Percentiles rank a stretch among this genome's conserved stretches.
These are phyloP conservation scores for Axinella damicornis DNA, from an alignment of 37 sponge, comb jelly and placozoan genomes.

Conservation along the genomic window DNA sequence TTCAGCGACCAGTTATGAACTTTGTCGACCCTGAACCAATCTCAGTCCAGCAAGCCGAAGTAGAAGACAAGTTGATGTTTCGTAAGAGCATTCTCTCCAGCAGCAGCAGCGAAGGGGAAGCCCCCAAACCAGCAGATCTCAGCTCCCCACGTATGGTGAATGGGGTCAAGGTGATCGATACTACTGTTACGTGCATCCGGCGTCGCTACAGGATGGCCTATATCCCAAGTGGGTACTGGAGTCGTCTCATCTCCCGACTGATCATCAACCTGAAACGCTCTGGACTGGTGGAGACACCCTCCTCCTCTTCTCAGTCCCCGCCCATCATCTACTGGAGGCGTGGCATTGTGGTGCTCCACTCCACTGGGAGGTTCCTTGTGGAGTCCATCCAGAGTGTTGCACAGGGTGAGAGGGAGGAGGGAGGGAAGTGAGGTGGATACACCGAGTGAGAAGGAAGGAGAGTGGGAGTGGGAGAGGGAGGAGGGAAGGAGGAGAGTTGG, in stretches of 20 bases:
- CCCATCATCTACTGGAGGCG: constrained; percentile 83
- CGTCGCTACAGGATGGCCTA: constrained; percentile 87
- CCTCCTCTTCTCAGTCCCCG: background rate
- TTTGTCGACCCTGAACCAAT: constrained; percentile 55
- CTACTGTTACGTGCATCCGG: constrained; percentile 50
- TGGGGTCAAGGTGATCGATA: constrained; percentile 35
- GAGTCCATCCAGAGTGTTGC: constrained; percentile 57
- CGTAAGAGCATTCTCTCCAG: background rate
- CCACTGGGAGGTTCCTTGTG: constrained; percentile 78
- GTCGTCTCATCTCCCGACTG: constrained; percentile 89
- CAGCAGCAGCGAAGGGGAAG: background rate
- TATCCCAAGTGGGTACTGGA: constrained; percentile 97
- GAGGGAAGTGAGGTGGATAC: too few relatives aligned
- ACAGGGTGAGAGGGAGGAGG: background rate
- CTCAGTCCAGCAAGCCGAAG: background rate
- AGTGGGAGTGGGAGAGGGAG: too few relatives aligned
- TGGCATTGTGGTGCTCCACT: constrained; percentile 75
- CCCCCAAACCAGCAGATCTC: background rate
- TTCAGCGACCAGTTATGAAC: constrained; percentile 69
- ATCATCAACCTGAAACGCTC: constrained; percentile 88
- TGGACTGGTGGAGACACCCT: constrained; percentile 49
- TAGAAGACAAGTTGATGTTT: constrained; percentile 13
- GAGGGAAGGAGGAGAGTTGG: too few relatives aligned
- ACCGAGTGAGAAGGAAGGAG: too few relatives aligned
- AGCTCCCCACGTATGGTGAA: background rate